Evolutionary conservation across 2,797 vertebrate genomes (phyloP), one percentile per base, ranked within the genome.

Genomic region (Botia almorhae): DNA sequence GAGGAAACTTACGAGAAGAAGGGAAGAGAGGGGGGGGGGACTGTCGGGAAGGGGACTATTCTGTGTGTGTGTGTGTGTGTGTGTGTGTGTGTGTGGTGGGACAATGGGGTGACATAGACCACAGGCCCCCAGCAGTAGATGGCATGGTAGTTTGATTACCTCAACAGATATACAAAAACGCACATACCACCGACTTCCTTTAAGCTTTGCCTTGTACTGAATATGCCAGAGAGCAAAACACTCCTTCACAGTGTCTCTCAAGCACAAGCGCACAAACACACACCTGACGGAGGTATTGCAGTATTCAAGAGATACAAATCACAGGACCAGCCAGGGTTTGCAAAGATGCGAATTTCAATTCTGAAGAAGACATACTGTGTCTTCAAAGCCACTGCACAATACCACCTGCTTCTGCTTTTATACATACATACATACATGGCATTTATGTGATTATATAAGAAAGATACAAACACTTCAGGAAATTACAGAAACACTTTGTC

Each of bases 1-100:
- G 86, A 78, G 85, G 86, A 87, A 82, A 86, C 74, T 87, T 84
- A 86, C 85, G 81, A 87, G 85, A 86, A 86, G 51, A 81, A 81
- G 72, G 74, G 81, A 82, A 82, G 78, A 70, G 73, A 78, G 72
- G 56, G 81, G 64, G 64, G 71, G 58, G 36, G 69, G 48, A 46
- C 65, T 85, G 76, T 81, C 68, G 84, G 84, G 85, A 86, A 84
- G 72, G 58, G 21, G 29, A 74, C 72, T 70, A n/a, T 71, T 78
- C 61, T 64, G 48, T 61, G 33, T 33, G 33, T 33, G 33, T 33
- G 33, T 33, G 80, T 50, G 39, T 69, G 43, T 50, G 26, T 76
- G 39, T 76, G 65, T 63, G 39, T 58, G 29, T 53, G 7, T 13
- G 43, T 76, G 50, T 55, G 51, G 36, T 53, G 8, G 29, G 19